Evolutionary conservation across 2,888 invertebrate genomes (phyloP), one percentile per base, ranked within the genome.

Genomic region (Orthonychiurus folsomi): DNA sequence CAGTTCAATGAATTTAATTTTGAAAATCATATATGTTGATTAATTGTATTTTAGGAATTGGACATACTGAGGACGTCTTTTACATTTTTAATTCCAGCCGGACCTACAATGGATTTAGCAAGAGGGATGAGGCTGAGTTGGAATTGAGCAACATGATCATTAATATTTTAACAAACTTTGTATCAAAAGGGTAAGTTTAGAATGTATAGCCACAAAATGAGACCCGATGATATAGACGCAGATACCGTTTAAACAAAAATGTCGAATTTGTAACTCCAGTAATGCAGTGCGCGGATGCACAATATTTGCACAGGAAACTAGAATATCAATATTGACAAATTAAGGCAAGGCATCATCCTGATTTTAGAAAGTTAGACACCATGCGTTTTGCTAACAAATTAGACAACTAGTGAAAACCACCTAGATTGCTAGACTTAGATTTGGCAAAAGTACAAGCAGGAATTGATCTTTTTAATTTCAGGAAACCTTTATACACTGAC

Each of bases 121-220:
- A 56, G 12, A 37, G 54, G 55, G 50, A 56, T 1, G 67, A 67
- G 25, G n/a, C 56, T 2, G 67, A 69, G 47, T 66, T 65, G 50
- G 59, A 53, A n/a, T 24, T 69, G 21, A 67, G 67, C 12, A 64
- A 65, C 60, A 61, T 67, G 1, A 62, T 69, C 63, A 63, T 71
- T 20, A 69, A 68, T 53, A 15, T 71, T 1, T 50, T 71, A 21
- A 55, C 59, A 25, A 71, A 71, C 57, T 71, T 71, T 61, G 69
- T 66, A n/a, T 50, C 57, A 3, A 63, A 60, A 15, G 60, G 66
- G 69, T 68, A 63, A 64, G 5, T 2, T 27, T 28, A n/a, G n/a
- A n/a, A n/a, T n/a, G n/a, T n/a, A n/a, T n/a, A n/a, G n/a, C n/a
- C n/a, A n/a, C n/a, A n/a, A n/a, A n/a, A 27, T 28, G 37, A 5